These are phyloP conservation scores for Petrolisthes cinctipes DNA, from an alignment of 2,888 invertebrate genomes.

Conservation along the genomic window DNA sequence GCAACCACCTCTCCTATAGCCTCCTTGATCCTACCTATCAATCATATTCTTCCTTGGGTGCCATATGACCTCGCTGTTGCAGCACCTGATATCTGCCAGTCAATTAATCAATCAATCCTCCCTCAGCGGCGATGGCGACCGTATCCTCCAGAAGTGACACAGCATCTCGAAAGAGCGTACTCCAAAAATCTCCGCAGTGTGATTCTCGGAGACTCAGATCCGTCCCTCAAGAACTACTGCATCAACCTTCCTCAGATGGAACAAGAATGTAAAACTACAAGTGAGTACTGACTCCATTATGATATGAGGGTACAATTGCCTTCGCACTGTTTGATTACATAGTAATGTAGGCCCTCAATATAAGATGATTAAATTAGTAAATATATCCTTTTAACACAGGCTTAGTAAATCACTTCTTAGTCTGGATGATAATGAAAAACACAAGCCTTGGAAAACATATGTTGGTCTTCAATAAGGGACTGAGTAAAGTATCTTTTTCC, in stretches of 20 bases:
- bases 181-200: constrained; percentile 86
- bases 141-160: constrained; percentile 86
- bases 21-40: too few species aligned
- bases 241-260: constrained; percentile 82
- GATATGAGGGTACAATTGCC: neutral
- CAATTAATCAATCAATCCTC: too few species aligned
- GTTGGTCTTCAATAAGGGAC: too few species aligned
- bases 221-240: constrained; percentile 81
- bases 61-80: too few species aligned
- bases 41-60: too few species aligned
- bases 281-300: constrained; percentile 68
- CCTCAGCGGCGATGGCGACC: constrained; percentile 81
- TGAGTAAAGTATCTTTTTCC: neutral
- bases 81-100: too few species aligned
- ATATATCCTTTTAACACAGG: too few species aligned
- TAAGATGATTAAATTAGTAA: too few species aligned
- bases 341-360: too few species aligned
- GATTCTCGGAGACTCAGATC: constrained; percentile 88
- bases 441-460: neutral
- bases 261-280: constrained; percentile 78
- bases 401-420: too few species aligned
- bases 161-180: constrained; percentile 86
- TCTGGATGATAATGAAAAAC: too few species aligned
- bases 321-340: neutral
- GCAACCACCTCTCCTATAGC: too few species aligned